Evolutionary conservation across 2,113 vertebrate species (phyloP).

Genomic region (Proteles cristata): DNA sequence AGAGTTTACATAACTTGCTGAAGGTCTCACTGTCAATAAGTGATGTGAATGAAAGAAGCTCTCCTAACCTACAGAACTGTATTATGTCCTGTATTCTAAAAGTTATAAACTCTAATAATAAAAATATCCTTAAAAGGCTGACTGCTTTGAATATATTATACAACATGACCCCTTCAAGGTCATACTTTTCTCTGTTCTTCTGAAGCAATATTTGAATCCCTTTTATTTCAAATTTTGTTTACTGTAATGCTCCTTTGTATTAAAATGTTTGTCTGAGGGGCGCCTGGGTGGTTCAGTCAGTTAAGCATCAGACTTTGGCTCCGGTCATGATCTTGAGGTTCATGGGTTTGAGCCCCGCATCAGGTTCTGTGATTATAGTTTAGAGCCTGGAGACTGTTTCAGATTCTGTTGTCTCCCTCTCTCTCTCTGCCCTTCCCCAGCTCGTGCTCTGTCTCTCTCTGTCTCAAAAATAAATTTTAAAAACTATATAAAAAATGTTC

Average conservation of each 20-base stretch:
- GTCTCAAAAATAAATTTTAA: too few relatives aligned
- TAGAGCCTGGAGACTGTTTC: too few relatives aligned
- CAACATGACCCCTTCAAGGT: neutral
- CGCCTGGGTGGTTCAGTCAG: too few relatives aligned
- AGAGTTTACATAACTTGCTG: neutral
- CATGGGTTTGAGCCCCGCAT: too few relatives aligned
- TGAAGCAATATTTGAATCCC: neutral
- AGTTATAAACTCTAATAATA: neutral
- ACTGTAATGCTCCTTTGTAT: neutral
- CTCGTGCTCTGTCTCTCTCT: too few relatives aligned
- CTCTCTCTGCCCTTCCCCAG: too few relatives aligned
- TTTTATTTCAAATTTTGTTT: constrained; percentile 3
- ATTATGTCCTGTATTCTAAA: neutral
- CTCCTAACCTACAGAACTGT: neutral
- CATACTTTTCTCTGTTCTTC: neutral
- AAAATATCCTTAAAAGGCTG: neutral
- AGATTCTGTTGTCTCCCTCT: too few relatives aligned
- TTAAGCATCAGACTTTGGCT: too few relatives aligned
- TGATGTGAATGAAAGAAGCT: neutral
- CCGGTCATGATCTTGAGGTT: too few relatives aligned
- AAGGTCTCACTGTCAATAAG: neutral
- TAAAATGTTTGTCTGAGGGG: neutral
- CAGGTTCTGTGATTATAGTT: too few relatives aligned
- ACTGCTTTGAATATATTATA: neutral
- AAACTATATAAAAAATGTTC: neutral